Evolutionary conservation across 2,888 invertebrate genomes (phyloP), one percentile per base, ranked within the genome.

Genomic region (Conops quadrifasciatus): DNA sequence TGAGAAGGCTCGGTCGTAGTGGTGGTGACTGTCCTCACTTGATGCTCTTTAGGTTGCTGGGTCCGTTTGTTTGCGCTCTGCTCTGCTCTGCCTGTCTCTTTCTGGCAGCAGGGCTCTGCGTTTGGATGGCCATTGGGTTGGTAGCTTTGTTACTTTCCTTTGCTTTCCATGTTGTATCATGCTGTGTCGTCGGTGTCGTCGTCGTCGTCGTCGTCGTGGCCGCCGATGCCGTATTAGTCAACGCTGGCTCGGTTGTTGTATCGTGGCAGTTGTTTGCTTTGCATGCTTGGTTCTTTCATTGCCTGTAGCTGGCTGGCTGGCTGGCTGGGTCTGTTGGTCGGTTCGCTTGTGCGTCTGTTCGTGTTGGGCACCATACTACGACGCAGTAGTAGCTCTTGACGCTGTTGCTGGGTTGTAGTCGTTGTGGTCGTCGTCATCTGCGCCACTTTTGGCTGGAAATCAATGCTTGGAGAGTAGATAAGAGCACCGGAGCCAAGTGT

Each of bases 201-300:
- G 59, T 71, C 79, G 76, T 78, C 75, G 74, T 74, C 75, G 73
- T 77, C 78, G 78, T 75, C 73, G 74, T 71, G 69, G 74, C 71
- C 73, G 72, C 70, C 75, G 73, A 75, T 72, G 72, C 60, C 75
- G 66, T 36, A 36, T 36, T 36, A 36, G 36, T 36, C 36, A 36
- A 36, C 36, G 36, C 36, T 36, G 36, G 4, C 36, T 72, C 65
- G 67, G 71, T 36, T 36, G 71, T 36, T 36, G 74, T 63, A 71
- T 73, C 75, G 73, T 75, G 76, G 73, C 71, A 75, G 69, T 75
- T 76, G 75, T 75, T 75, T 73, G 75, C 51, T 60, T 24, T 76
- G 75, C 73, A 72, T 72, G 74, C 60, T 51, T 62, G 68, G 60
- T 56, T 62, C 68, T 49, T 62, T 58, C 58, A 45, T 58, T 67